A percentile compares a stretch with the other conserved stretches of the same genome.
These are phyloP conservation scores for Euleptes europaea DNA, from an alignment of 2,113 vertebrate genomes.

Conservation along the genomic window DNA sequence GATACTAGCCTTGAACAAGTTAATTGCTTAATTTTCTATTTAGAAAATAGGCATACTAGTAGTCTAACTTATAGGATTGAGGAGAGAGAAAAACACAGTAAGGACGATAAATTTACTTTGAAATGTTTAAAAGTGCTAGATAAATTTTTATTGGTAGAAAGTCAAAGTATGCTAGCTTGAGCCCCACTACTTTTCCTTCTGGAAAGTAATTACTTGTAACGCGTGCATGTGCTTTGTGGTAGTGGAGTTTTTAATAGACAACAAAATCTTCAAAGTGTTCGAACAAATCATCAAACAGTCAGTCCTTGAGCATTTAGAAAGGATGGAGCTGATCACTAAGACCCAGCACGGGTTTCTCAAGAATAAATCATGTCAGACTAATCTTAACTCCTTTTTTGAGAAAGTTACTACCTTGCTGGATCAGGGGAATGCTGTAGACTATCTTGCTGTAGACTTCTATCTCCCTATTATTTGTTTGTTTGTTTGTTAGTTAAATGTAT, in stretches of 20 bases:
- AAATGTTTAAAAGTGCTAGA: not conserved
- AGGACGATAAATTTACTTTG: not conserved
- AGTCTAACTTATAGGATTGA: not conserved
- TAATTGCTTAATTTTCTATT: not conserved
- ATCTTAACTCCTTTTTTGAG: too few species aligned
- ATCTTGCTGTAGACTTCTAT: too few species aligned
- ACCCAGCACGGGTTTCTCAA: too few species aligned
- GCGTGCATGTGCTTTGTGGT: not conserved
- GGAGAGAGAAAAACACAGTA: not conserved
- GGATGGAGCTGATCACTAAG: too few species aligned
- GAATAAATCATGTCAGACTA: too few species aligned
- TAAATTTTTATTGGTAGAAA: not conserved
- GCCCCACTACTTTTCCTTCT: not conserved
- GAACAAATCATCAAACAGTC: too few species aligned
- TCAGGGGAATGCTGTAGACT: too few species aligned
- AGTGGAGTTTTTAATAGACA: not conserved
- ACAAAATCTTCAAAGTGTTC: not conserved
- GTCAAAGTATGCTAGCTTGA: not conserved
- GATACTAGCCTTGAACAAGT: not conserved
- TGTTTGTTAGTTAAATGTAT: too few species aligned
- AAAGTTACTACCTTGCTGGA: too few species aligned
- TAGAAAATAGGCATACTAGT: not conserved
- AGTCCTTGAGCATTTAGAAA: too few species aligned
- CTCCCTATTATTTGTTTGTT: too few species aligned
- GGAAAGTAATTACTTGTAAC: not conserved